phyloP scores from a whole-genome alignment of 2,113 vertebrate genomes.

The Nesogale talazaci region DNA sequence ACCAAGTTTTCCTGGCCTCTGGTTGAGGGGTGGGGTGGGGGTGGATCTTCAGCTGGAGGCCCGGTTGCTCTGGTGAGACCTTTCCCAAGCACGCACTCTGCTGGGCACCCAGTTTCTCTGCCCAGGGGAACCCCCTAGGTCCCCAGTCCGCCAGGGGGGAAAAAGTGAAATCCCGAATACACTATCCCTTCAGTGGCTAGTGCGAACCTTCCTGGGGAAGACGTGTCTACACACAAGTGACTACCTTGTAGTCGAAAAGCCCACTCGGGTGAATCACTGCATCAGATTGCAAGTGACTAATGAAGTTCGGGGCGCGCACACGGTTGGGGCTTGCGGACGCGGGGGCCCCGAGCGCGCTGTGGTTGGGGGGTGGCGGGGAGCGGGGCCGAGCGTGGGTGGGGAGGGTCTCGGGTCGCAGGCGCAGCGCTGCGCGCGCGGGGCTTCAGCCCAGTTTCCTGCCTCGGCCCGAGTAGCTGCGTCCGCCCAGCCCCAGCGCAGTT shows the following conservation, averaged over 20 bases:
- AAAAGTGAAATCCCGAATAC: neutral
- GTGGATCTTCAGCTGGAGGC: neutral
- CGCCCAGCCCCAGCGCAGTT: constrained; percentile 69
- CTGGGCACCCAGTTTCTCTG: neutral
- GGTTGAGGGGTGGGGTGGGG: neutral
- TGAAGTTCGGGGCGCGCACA: neutral
- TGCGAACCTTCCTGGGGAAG: rapidly evolving
- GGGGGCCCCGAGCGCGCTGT: no score
- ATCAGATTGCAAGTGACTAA: neutral
- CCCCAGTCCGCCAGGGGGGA: neutral
- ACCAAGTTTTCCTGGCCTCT: no score
- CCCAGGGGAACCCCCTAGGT: neutral
- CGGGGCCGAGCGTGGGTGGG: constrained; percentile 64
- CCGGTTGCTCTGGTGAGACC: neutral
- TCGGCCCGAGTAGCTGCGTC: neutral
- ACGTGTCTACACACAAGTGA: neutral
- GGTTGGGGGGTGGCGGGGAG: rapidly evolving
- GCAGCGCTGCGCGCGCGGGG: constrained; percentile 74
- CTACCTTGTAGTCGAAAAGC: neutral
- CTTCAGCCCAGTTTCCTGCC: constrained; percentile 84
- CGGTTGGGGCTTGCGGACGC: neutral
- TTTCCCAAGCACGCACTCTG: neutral
- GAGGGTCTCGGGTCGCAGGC: constrained; percentile 71
- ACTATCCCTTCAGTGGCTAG: neutral
- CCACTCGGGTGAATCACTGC: neutral